Evolutionary conservation across 2,113 vertebrate species (phyloP), one percentile per base, ranked within the genome.

Genomic region (Australoheros scitulus): DNA sequence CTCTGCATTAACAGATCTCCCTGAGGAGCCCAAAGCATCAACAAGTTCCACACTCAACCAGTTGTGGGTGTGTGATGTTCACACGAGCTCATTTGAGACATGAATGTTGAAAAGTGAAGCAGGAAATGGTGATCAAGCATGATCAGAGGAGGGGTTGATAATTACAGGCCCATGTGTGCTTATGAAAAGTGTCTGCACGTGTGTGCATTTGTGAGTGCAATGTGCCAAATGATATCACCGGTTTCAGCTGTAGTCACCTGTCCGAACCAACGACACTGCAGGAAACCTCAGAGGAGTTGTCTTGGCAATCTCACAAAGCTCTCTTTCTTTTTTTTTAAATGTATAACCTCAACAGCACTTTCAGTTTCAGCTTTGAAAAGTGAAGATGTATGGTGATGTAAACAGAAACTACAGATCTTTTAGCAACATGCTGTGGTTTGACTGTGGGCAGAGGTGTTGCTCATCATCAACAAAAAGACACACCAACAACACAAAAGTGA

Each of bases 51-150:
- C 43, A 59, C 72, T 58, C 10, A 1, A 61, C 36, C 32, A 32
- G 34, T 8, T 22, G 9, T 72, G 24, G 22, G 59, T 61, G 36
- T 57, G 65, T 52, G 36, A 79, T 75, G 68, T 29, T 61, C 82
- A 81, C 75, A 24, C 50, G 41, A 77, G 74, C 63, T 50, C 57
- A 77, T 86, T 87, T 75, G 52, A 88, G 77, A 86, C 87, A 88
- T 63, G 84, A 88, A 82, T 64, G 75, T 60, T 74, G 58, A 58
- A 86, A 78, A 90, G 87, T 63, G 77, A 83, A 76, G 38, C 86
- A 89, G 93, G 88, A 92, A 89, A 89, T 79, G 85, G 86, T 84
- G 89, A 87, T 90, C 86, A 75, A 80, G 83, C 74, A 68, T 7
- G 55, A 86, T 92, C 85, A 61, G 74, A 81, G 34, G 79, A 20